Percentiles rank a stretch among this genome's conserved stretches.
Evolutionary conservation across 2,797 vertebrate species (phyloP).

Genomic region (Pristis pectinata): DNA sequence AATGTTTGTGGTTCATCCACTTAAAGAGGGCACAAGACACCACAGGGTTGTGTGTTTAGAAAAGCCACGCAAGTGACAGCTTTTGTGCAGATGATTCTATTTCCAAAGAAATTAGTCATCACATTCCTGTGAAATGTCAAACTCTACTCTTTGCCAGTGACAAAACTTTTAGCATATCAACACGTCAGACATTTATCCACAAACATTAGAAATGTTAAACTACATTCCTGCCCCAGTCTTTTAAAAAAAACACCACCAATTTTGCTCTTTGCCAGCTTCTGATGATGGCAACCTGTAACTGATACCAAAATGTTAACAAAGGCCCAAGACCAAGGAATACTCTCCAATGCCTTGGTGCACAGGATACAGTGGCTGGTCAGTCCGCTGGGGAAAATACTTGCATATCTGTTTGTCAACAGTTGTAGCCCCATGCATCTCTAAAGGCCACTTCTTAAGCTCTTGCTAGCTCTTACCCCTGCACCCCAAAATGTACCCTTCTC

Average conservation of each 20-base stretch:
- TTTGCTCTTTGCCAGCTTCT: neutral
- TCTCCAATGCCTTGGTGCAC: neutral
- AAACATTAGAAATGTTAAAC: neutral
- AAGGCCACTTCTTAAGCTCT: neutral
- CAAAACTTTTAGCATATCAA: neutral
- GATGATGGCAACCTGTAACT: neutral
- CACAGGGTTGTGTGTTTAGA: neutral
- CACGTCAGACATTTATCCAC: neutral
- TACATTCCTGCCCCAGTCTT: neutral
- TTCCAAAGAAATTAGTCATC: neutral
- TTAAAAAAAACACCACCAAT: neutral
- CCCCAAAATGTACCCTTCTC: no score
- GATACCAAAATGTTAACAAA: neutral
- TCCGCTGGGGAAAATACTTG: neutral
- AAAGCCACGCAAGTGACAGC: neutral
- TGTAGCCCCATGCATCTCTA: neutral
- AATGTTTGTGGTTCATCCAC: neutral
- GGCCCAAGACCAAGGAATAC: no score
- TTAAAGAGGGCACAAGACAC: neutral
- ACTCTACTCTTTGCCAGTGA: neutral
- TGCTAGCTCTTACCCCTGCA: no score
- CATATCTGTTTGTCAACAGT: neutral
- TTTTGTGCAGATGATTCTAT: neutral
- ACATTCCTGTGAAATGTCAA: neutral
- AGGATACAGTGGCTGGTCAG: neutral